Evolutionary conservation across 2,113 vertebrate genomes (phyloP), one percentile per base, ranked within the genome.

Genomic region (Clarias gariepinus): DNA sequence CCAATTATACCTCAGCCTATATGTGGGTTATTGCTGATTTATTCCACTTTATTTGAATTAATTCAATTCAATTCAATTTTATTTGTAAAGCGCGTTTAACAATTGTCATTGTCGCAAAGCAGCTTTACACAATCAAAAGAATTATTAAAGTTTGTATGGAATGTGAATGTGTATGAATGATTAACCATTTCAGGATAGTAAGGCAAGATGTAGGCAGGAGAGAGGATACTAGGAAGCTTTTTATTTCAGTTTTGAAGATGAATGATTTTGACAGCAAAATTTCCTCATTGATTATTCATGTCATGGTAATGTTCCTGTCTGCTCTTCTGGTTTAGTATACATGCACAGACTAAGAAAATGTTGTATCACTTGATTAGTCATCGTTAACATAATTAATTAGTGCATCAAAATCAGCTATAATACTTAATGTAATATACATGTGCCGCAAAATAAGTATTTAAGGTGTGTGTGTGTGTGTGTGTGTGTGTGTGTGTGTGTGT

Each of bases 191-290:
- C 1, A 33, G 36, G 52, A 28, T 73, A 80, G 2, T n/a, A 47
- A 81, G 36, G 58, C 3, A 10, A 81, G 66, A 82, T 11, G 33
- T 19, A 69, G 85, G 52, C 23, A 11, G 55, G 30, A 52, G 61
- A 60, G 19, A 33, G 21, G 55, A 28, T 55, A 53, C 55, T 73
- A 61, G 69, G 68, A 74, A 73, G 79, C 23, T 52, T 41, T 55
- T 63, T 15, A 3, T 74, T 82, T 82, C 64, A 73, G 69, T 86
- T 82, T 86, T 86, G 71, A 82, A 61, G 78, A 86, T 86, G 85
- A 74, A 55, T 86, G 85, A 63, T 86, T 82, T 86, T 71, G 66
- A 57, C 66, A 81, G 78, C 66, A 81, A 76, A 74, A 82, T 86
- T 81, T 71, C 64, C 53, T 81, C 85, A 81, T 63, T 60, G 78